Evolutionary conservation across 2,888 invertebrate genomes (phyloP).

Genomic region (Poecilobothrus nobilitatus): DNA sequence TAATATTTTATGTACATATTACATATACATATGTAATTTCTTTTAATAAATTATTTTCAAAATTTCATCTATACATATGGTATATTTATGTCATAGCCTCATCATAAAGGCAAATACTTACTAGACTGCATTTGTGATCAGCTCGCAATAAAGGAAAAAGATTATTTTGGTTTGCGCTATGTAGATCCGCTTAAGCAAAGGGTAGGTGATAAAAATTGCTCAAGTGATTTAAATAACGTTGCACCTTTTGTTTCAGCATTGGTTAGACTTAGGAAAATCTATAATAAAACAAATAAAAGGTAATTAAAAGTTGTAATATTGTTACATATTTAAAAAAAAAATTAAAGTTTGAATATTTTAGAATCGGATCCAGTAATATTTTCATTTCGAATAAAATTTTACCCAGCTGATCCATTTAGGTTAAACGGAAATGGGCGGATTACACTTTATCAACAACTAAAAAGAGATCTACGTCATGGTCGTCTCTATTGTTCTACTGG

Average conservation of each 20-base stretch:
- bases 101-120: slow-evolving; percentile 81
- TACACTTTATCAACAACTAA: slow-evolving; percentile 91
- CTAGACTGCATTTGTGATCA: slow-evolving; percentile 86
- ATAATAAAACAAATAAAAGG: slow-evolving; percentile 89
- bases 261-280: slow-evolving; percentile 85
- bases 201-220: slow-evolving; percentile 51
- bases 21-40: neutral
- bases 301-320: slow-evolving; percentile 34
- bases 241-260: slow-evolving; percentile 56
- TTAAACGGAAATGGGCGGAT: slow-evolving; percentile 92
- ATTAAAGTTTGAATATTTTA: slow-evolving; percentile 39
- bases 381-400: slow-evolving; percentile 95
- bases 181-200: slow-evolving; percentile 82
- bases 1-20: neutral
- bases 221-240: neutral
- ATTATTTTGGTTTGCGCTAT: slow-evolving; percentile 89
- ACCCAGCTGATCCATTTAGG: slow-evolving; percentile 88
- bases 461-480: slow-evolving; percentile 90
- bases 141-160: slow-evolving; percentile 82
- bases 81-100: slow-evolving; percentile 51
- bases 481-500: slow-evolving; percentile 84
- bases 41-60: too few relatives aligned
- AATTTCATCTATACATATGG: too few relatives aligned
- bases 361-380: slow-evolving; percentile 87
- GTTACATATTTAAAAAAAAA: neutral